Evolutionary conservation across 2,888 invertebrate species (phyloP), one percentile per base, ranked within the genome.

Genomic region (Embidobia sp.): DNA sequence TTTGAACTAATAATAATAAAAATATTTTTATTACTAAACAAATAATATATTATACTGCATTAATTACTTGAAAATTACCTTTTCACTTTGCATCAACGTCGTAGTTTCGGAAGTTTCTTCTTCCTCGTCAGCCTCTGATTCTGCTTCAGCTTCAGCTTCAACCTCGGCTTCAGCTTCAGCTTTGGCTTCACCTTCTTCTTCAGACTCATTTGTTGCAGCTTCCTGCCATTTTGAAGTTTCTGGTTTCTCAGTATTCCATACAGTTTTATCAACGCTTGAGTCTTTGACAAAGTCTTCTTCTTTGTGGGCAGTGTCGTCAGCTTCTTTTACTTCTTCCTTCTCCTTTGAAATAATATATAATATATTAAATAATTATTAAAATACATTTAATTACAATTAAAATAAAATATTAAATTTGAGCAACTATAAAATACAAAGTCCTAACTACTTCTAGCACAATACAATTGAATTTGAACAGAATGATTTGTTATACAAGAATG

Each of bases 211-310:
- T 75, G 86, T 85, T 64, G 82, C 85, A 35, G 82, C 85, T 35
- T 83, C 87, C 53, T 84, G 13, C 2, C 11, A 7, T 16, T 42
- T 26, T 19, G 15, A 6, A 51, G 22, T 87, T 26, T 82, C 87
- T 8, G 74, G 81, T 8, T 88, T 90, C 3, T 40, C 16, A 5
- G 33, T 0, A 10, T 1, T 61, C 63, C 78, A 15, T 78, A 77
- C 10, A 80, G 80, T 22, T 0, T 90, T 90, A 74, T 88, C 87
- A 63, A 89, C 89, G 81, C 90, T 90, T 4, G 90, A 90, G 42
- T 85, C 90, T 81, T 93, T 92, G 84, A 94, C 95, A 77, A 93
- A 93, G 31, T 92, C 92, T 13, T 82, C 79, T 26, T 74, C 63
- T 44, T 29, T 16, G 11, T 69, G 77, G 18, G 82, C 57, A 27